Conservation (phyloP, 2,113 vertebrate species). For the Ictalurus furcatus region DNA sequence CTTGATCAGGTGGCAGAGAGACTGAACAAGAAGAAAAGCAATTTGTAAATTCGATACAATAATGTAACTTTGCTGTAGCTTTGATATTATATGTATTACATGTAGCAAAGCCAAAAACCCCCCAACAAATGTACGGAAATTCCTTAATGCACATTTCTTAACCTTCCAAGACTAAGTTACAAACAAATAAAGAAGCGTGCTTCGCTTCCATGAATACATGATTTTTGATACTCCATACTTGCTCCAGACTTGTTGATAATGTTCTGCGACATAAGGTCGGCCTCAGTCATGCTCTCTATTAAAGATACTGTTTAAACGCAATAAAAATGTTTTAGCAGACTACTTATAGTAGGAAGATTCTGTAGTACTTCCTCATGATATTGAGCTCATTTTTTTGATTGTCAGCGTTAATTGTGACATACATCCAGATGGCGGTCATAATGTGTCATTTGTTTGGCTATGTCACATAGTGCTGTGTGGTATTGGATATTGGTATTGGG, state of each 20-base stretch:
- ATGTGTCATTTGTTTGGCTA: not conserved
- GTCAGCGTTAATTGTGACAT: not conserved
- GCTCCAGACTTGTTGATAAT: not conserved
- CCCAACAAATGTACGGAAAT: not conserved
- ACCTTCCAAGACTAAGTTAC: not conserved
- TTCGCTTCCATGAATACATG: not conserved
- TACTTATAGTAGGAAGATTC: not conserved
- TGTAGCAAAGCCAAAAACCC: not conserved
- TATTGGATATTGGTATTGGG: not conserved
- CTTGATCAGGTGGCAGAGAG: slow-evolving; percentile 61
- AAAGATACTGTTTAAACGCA: not conserved
- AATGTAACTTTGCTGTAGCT: not conserved
- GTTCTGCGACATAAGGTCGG: not conserved
- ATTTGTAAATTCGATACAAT: not conserved
- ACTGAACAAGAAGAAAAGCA: slow-evolving; percentile 52
- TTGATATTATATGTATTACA: not conserved
- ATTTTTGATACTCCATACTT: not conserved
- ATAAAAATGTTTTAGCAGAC: not conserved
- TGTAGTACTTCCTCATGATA: not conserved
- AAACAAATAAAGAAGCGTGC: not conserved
- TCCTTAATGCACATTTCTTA: slow-evolving; percentile 3
- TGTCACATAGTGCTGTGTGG: not conserved
- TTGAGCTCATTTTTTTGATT: not conserved
- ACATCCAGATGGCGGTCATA: not conserved
- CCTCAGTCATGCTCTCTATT: not conserved